Evolutionary conservation across 2,113 vertebrate genomes (phyloP).

Genomic region (Circaetus cinerascens): DNA sequence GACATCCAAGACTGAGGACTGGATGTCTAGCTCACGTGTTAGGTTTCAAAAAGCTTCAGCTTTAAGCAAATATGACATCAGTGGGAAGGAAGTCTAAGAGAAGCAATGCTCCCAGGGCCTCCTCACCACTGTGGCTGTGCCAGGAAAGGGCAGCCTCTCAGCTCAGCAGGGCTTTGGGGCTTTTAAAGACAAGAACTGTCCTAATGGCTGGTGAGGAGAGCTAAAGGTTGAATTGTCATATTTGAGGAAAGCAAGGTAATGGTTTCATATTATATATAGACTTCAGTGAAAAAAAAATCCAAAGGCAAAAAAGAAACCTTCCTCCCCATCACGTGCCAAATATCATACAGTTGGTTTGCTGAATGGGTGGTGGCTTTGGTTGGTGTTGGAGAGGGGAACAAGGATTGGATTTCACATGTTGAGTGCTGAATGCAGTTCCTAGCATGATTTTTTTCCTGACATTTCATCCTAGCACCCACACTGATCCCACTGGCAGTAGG

Average conservation of each 20-base stretch:
- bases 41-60: neutral
- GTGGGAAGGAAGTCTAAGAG: neutral
- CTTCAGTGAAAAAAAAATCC: neutral
- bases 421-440: neutral
- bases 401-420: neutral
- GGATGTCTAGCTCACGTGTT: accelerated
- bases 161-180: neutral
- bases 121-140: neutral
- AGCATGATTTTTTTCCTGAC: neutral
- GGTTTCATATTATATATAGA: neutral
- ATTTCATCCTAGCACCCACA: neutral
- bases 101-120: neutral
- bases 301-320: neutral
- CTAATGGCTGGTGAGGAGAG: neutral
- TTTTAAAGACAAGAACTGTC: neutral
- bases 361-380: accelerated
- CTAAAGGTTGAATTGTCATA: neutral
- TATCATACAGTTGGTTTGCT: neutral
- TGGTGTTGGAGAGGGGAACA: neutral
- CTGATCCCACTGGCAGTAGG: neutral
- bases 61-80: neutral
- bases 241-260: neutral
- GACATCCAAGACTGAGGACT: neutral
- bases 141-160: neutral
- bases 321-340: neutral